phyloP scores from a whole-genome alignment of 1,140 invertebrate genomes.

The Procambarus virginalis region DNA sequence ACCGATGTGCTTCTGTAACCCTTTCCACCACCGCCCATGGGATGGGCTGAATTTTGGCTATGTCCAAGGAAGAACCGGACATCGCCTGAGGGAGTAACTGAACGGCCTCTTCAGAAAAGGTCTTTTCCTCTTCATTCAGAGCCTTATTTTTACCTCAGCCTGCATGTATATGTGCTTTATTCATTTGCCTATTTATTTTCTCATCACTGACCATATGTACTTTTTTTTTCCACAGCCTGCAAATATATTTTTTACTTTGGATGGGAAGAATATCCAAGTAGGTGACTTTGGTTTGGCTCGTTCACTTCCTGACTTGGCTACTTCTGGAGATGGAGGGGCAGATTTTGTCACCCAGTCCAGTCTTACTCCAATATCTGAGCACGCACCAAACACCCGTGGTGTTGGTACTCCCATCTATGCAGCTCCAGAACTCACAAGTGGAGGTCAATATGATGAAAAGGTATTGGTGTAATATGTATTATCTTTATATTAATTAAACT shows the following conservation, averaged over 20 bases:
- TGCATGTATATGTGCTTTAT: not conserved
- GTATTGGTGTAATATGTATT: not conserved
- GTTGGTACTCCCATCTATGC: slow-evolving; percentile 50
- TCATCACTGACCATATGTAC: not conserved
- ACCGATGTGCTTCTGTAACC: too few relatives aligned
- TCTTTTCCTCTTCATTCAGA: too few relatives aligned
- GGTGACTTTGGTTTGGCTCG: slow-evolving; percentile 56
- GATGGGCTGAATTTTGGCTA: too few relatives aligned
- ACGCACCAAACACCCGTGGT: slow-evolving; percentile 4
- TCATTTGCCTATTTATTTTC: not conserved
- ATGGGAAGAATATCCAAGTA: slow-evolving; percentile 10
- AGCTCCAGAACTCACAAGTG: slow-evolving; percentile 32
- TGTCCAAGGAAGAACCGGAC: too few relatives aligned
- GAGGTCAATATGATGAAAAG: slow-evolving; percentile 27
- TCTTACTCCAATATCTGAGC: not conserved
- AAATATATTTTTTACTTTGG: slow-evolving; percentile 53
- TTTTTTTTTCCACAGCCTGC: slow-evolving; percentile 33
- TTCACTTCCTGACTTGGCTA: not conserved
- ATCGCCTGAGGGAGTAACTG: too few relatives aligned
- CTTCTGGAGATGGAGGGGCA: not conserved
- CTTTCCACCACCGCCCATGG: too few relatives aligned
- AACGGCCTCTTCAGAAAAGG: too few relatives aligned
- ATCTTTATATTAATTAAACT: too few relatives aligned
- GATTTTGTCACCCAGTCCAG: not conserved
- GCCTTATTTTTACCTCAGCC: too few relatives aligned